phyloP scores from a whole-genome alignment of 2,888 invertebrate species.

The Dinocampus coccinellae region DNA sequence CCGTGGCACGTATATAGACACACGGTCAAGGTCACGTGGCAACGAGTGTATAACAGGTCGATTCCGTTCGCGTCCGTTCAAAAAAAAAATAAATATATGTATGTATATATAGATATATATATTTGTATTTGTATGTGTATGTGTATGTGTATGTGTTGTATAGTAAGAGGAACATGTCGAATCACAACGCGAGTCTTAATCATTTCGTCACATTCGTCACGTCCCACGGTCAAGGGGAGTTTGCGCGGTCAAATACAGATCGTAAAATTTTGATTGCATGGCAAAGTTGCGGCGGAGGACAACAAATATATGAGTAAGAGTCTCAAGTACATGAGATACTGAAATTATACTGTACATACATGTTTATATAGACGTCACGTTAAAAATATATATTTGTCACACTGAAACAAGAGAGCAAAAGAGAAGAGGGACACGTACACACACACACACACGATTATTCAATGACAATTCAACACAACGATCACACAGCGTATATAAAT shows the following conservation, averaged over 20 bases:
- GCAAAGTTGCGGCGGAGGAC: neutral
- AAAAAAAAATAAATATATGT: slow-evolving; percentile 9
- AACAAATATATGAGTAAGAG: neutral
- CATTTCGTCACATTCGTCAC: slow-evolving; percentile 55
- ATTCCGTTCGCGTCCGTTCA: slow-evolving; percentile 6
- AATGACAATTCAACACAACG: neutral
- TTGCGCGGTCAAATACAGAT: slow-evolving; percentile 30
- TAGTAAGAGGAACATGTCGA: slow-evolving; percentile 22
- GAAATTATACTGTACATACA: neutral
- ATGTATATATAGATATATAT: no score
- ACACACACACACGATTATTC: neutral
- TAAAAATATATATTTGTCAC: neutral
- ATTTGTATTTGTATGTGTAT: no score
- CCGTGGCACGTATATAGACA: slow-evolving; percentile 18
- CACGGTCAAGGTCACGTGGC: slow-evolving; percentile 34
- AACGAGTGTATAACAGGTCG: slow-evolving; percentile 24
- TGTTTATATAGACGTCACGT: neutral
- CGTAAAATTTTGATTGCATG: slow-evolving; percentile 35
- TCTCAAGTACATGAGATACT: neutral
- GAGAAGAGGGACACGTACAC: no score
- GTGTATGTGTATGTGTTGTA: neutral
- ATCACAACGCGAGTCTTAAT: slow-evolving; percentile 46
- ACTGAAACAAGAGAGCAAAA: no score
- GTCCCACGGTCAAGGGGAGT: slow-evolving; percentile 40
- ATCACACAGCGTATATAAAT: neutral